Evolutionary conservation across 2,113 vertebrate species (phyloP).

Genomic region (Trochalopteron elliotii): DNA sequence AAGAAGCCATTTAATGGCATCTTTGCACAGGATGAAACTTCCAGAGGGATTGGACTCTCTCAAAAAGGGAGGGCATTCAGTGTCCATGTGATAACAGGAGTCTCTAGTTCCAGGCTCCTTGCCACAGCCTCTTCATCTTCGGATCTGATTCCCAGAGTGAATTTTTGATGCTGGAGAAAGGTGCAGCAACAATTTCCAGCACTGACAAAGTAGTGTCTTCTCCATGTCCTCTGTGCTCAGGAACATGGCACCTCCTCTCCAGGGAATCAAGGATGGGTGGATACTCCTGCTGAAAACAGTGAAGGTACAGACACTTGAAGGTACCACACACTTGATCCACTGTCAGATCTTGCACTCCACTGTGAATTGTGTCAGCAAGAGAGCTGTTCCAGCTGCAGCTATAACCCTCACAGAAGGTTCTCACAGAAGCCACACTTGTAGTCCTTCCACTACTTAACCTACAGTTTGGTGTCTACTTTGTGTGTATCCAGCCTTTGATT

Average conservation of each 20-base stretch:
- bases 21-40: neutral
- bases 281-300: neutral
- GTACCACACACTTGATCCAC: neutral
- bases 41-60: neutral
- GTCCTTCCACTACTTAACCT: neutral
- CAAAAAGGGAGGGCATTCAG: neutral
- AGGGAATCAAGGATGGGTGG: neutral
- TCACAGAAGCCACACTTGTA: neutral
- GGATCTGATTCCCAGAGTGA: neutral
- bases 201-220: neutral
- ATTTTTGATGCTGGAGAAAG: neutral
- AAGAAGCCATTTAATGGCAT: neutral
- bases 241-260: neutral
- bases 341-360: neutral
- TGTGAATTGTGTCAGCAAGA: fast-evolving
- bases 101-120: neutral
- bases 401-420: neutral
- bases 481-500: neutral
- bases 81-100: neutral
- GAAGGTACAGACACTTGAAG: neutral
- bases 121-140: fast-evolving
- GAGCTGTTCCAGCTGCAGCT: neutral
- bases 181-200: neutral
- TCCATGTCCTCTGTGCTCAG: neutral
- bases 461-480: fast-evolving